Conservation (phyloP, 2,113 vertebrate genomes). For the Leiothrix lutea region DNA sequence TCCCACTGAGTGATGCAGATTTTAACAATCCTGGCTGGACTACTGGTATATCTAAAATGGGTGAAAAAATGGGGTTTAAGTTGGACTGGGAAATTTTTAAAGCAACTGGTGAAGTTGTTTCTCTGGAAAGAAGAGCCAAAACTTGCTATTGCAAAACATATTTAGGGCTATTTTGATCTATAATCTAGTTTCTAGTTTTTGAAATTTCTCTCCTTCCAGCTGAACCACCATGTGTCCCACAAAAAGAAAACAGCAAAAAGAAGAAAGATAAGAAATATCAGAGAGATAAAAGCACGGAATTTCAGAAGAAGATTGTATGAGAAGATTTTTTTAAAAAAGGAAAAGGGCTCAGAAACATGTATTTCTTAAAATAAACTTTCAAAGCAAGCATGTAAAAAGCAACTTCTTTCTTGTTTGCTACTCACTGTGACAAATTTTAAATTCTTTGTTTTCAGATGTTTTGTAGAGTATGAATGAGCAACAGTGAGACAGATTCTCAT, state of each 20-base stretch:
- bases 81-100: not conserved
- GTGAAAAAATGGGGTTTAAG: not conserved
- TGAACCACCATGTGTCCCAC: not conserved
- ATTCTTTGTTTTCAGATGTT: not conserved
- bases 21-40: not conserved
- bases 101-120: not conserved
- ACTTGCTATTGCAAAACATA: not conserved
- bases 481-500: not conserved
- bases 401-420: not conserved
- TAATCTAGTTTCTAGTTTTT: not conserved
- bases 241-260: not conserved
- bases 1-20: not conserved
- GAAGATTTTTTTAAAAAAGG: not conserved
- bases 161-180: not conserved
- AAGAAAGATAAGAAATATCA: not conserved
- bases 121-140: not conserved
- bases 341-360: accelerated
- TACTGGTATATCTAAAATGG: not conserved
- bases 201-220: not conserved
- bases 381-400: not conserved
- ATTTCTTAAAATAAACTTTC: not conserved
- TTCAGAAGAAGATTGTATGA: not conserved
- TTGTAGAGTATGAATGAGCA: not conserved
- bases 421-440: not conserved
- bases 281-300: not conserved